Evolutionary conservation across 2,797 vertebrate genomes (phyloP).

Genomic region (Orestias chungarensis): DNA sequence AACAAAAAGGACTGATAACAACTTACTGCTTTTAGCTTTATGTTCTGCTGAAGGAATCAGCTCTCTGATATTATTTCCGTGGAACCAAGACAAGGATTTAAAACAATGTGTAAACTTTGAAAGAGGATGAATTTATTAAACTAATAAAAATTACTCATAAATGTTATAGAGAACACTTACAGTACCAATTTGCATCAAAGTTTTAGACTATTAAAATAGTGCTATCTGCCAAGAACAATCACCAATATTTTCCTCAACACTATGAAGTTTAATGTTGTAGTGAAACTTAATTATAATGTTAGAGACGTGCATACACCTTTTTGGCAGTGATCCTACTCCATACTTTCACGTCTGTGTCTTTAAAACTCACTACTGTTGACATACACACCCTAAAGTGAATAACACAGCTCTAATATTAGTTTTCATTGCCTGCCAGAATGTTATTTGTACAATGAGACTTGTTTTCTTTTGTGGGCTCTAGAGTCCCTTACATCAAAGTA

Average conservation of each 20-base stretch:
- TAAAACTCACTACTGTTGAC: neutral
- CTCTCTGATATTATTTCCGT: neutral
- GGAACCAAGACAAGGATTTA: neutral
- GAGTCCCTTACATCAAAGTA: too few species aligned
- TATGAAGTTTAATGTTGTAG: too few species aligned
- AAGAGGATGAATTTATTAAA: neutral
- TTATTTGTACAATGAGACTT: conserved; percentile 52
- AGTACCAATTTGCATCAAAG: neutral
- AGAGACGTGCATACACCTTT: too few species aligned
- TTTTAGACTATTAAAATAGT: too few species aligned
- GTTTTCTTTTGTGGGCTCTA: too few species aligned
- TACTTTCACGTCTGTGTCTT: too few species aligned
- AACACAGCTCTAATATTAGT: neutral
- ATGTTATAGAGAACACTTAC: neutral
- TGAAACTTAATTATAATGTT: too few species aligned
- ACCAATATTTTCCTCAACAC: too few species aligned
- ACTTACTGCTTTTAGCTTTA: conserved; percentile 1
- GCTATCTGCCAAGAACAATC: too few species aligned
- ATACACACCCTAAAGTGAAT: neutral
- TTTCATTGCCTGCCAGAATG: conserved; percentile 28
- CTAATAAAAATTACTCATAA: neutral
- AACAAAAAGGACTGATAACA: conserved; percentile 8
- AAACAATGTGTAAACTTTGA: neutral
- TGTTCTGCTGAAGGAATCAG: conserved; percentile 6
- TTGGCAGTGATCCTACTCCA: too few species aligned